Percentiles rank a stretch among this genome's conserved stretches.
Conservation (phyloP, 2,888 invertebrate genomes). For the Melinaea marsaeus region DNA sequence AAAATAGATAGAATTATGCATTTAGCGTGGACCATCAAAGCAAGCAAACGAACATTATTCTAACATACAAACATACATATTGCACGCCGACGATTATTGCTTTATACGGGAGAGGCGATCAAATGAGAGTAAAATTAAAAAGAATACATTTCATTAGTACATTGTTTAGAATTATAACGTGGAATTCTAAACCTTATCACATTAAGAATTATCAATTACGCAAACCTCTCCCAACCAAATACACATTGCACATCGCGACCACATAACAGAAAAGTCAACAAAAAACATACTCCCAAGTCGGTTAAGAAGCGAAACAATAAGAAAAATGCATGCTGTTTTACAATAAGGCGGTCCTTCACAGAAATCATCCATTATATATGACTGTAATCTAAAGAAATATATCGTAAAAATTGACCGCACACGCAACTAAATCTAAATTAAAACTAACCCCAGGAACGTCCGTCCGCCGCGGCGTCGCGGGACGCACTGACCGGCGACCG, state of each 20-base stretch:
- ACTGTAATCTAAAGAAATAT: not conserved
- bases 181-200: too few species aligned
- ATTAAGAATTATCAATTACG: not conserved
- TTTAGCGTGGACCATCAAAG: not conserved
- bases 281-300: not conserved
- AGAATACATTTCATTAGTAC: too few species aligned
- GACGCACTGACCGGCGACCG: conserved; percentile 15
- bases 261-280: conserved; percentile 1
- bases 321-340: conserved; percentile 17
- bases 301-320: conserved; percentile 14
- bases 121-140: too few species aligned
- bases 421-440: conserved; percentile 2
- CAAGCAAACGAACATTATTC: not conserved
- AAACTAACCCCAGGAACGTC: conserved; percentile 6
- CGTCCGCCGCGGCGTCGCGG: conserved; percentile 7
- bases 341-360: not conserved
- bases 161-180: too few species aligned
- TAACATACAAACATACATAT: conserved; percentile 13
- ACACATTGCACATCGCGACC: conserved; percentile 15
- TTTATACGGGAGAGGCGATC: conserved; percentile 11
- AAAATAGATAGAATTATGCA: not conserved
- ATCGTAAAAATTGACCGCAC: conserved; percentile 8
- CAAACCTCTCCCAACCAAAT: conserved; percentile 3
- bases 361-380: not conserved
- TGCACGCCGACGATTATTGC: conserved; percentile 22